Base-by-base conservation (phyloP, 2,113 vertebrate species). In the Catharus fuscescens region DNA sequence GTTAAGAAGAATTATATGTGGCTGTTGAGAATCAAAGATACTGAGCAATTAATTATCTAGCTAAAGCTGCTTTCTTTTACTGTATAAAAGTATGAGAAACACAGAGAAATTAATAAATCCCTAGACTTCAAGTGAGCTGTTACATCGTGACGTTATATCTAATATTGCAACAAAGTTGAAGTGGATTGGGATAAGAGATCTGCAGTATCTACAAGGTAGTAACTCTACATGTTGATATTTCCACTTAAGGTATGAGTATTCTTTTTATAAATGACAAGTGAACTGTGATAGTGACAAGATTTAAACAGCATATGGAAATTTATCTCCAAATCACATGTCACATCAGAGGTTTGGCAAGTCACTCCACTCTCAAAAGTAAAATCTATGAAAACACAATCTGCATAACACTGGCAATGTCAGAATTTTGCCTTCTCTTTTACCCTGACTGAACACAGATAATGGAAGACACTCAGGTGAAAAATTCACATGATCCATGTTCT, bases 301-400 rank as follows among this genome's bases (percentile, higher is more conserved):
- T 95, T 94, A 86, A 95, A 86, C 36, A 83, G 76, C 67, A 54
- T 86, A 92, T 86, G 79, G 62, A 93, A 92, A 94, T 93, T 88
- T 65, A 88, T 91, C 79, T 90, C 44, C 38, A 90, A 92, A 86
- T 97, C 80, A 83, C 79, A 71, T 89, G 81, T 90, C 90, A 88
- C 52, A 70, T 86, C 42, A 73, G 64, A 86, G 54, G 42, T 62
- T 94, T 83, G 47, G 38, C 54, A 94, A 88, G 40, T 91, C 56
- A 80, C 15, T 88, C 31, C 15, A 34, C 72, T 88, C 50, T 90
- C 47, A 38, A 70, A 92, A 88, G 47, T 42, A 93, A 88, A 73
- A 88, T 31, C 59, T 77, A 52, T 50, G 36, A 92, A 90, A 91
- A 92, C 54, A 86, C 32, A 64, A 95, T 92, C 81, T 95, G 61